Base-by-base conservation (phyloP, 1,140 invertebrate genomes). In the Tribolium castaneum region DNA sequence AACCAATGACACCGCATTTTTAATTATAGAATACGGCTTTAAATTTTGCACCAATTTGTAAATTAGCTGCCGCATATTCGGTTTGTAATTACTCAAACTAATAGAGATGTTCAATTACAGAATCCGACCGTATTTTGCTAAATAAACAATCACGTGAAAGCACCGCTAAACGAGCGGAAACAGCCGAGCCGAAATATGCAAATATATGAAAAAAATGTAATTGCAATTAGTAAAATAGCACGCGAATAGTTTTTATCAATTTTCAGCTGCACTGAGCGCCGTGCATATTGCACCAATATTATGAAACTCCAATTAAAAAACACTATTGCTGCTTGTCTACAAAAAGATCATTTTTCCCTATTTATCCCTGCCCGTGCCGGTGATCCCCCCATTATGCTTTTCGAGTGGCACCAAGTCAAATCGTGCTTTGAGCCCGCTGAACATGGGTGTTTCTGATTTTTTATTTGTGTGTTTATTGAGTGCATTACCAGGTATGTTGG, bases 391-490 rank as follows among this genome's bases (percentile, higher is more conserved):
- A 70, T 39, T 45, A 5, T n/a, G 13, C 12, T 10, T 13, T 9
- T 50, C 9, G 45, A 39, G n/a, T 14, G 10, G 10, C 39, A 50
- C 50, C 13, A 72, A n/a, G 9, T 72, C 70, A 72, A 72, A 51
- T 12, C 19, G 50, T 30, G 50, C 50, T 72, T 72, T 70, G 73
- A 49, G 70, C 50, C 50, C 39, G 81, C 16, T 70, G 50, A 80
- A 73, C 62, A 83, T 83, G 82, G 82, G 59, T 79, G 78, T 82
- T n/a, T 80, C 80, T 13, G 81, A 83, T 80, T 83, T 81, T 78
- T 78, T 82, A 49, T 80, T 85, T 49, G 66, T 84, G 79, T 85
- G 84, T 78, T 76, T 85, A 39, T 66, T 85, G 6, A 80, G 83
- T 75, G 70, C 82, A 9, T 77, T 85, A 59, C 84, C 84, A 50